phyloP scores from a whole-genome alignment of 2,888 invertebrate species.

The Epiblema foenella region DNA sequence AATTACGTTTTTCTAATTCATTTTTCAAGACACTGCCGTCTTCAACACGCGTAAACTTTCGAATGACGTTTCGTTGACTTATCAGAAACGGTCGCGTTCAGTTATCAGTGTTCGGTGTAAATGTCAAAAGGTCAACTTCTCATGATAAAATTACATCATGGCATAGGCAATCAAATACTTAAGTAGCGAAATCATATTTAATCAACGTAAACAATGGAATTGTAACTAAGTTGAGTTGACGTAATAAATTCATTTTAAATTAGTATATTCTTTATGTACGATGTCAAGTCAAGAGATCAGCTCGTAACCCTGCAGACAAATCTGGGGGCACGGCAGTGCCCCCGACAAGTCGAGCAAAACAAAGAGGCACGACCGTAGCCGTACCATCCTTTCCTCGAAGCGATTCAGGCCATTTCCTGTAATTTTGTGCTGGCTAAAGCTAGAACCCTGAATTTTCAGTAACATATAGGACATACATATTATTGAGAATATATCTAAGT shows the following conservation, averaged over 20 bases:
- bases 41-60: constrained; percentile 68
- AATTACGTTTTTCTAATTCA: constrained; percentile 41
- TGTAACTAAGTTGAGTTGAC: constrained; percentile 33
- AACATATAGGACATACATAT: too few relatives aligned
- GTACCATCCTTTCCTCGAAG: too few relatives aligned
- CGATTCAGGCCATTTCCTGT: too few relatives aligned
- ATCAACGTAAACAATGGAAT: constrained; percentile 31
- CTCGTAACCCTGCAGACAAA: neutral
- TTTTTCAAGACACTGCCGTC: constrained; percentile 53
- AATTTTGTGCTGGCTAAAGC: too few relatives aligned
- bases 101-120: constrained; percentile 48
- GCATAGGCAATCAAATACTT: constrained; percentile 38
- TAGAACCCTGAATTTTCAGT: too few relatives aligned
- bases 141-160: constrained; percentile 49
- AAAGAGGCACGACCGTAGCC: too few relatives aligned
- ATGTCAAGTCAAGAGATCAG: too few relatives aligned
- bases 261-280: neutral
- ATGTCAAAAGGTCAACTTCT: constrained; percentile 52
- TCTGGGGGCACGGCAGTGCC: too few relatives aligned
- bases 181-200: constrained; percentile 28
- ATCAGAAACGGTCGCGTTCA: constrained; percentile 47
- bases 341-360: too few relatives aligned
- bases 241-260: constrained; percentile 5
- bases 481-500: too few relatives aligned
- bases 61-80: constrained; percentile 59